Evolutionary conservation across 2,888 invertebrate species (phyloP), one percentile per base, ranked within the genome.

Genomic region (Cancer borealis): DNA sequence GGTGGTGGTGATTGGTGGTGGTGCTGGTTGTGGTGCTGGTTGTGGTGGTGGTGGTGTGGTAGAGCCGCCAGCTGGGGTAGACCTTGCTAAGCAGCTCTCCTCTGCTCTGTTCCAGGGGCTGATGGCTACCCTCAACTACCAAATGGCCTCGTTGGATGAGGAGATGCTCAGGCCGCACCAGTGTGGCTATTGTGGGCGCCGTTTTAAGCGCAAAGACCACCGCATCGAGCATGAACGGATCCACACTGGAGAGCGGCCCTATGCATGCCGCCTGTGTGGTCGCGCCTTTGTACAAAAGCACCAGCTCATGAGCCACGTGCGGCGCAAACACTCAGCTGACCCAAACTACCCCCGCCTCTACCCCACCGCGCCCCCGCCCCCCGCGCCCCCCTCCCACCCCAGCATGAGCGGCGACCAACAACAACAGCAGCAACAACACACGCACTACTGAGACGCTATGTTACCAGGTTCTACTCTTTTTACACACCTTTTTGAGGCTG

Each of bases 101-200:
- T 93, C 93, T 94, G 95, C 95, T 95, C 93, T 95, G 95, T 95
- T 95, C 93, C 95, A 95, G 95, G 95, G 95, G 94, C 95, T 94
- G 95, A 92, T 94, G 94, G 95, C 95, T 92, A 94, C 94, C 94
- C 95, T 95, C 92, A 93, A 94, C 92, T 95, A 95, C 95, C 94
- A 92, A 87, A 91, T 92, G 91, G 92, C 88, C 84, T 84, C 93
- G 49, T 84, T 94, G 95, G 95, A 95, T 54, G 95, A 95, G 88
- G 95, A 91, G 92, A 91, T 91, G 93, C 92, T 94, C 91, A 94
- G 95, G 94, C 95, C 95, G 39, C 95, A 95, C 88, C 94, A 92
- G 92, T 95, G 95, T 92, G 92, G 91, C 39, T 95, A 92, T 91
- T 95, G 95, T 92, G 95, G 95, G 73, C 92, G 95, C 54, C 95